Evolutionary conservation across 1,140 invertebrate genomes (phyloP).

Genomic region (Atta colombica): DNA sequence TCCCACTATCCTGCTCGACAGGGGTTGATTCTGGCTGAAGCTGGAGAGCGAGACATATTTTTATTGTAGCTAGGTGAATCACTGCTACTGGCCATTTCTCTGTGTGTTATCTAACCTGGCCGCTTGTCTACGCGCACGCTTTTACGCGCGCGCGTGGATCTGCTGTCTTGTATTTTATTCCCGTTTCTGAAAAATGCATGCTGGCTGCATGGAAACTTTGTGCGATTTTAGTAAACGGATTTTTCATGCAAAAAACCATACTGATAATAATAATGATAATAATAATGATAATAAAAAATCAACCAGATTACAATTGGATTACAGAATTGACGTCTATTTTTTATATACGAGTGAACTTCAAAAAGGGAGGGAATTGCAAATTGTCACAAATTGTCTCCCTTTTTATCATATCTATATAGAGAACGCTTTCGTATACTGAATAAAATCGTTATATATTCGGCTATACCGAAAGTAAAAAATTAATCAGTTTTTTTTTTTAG

Average conservation of each 20-base stretch:
- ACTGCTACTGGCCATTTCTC: slow-evolving; percentile 69
- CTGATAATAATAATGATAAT: background rate
- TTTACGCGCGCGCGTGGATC: slow-evolving; percentile 1
- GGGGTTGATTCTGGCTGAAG: slow-evolving; percentile 79
- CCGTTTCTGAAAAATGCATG: background rate
- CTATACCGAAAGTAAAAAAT: background rate
- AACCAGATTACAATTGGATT: background rate
- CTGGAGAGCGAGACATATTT: slow-evolving; percentile 78
- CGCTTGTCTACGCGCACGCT: background rate
- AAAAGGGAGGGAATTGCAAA: background rate
- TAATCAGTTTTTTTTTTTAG: slow-evolving; percentile 48
- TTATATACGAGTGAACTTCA: background rate
- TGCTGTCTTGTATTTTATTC: slow-evolving; percentile 7
- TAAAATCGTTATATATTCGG: background rate
- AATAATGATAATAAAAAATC: background rate
- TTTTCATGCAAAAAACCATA: background rate
- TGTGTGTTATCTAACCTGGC: slow-evolving; percentile 42
- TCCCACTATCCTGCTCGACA: slow-evolving; percentile 78
- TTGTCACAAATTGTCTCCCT: background rate
- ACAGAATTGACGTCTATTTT: background rate
- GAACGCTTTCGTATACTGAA: background rate
- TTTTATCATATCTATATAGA: background rate
- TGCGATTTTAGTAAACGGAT: slow-evolving; percentile 3
- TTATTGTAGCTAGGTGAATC: slow-evolving; percentile 81
- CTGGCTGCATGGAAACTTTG: background rate